These are phyloP conservation scores for Solea senegalensis DNA, from an alignment of 2,113 vertebrate species.

Conservation along the genomic window DNA sequence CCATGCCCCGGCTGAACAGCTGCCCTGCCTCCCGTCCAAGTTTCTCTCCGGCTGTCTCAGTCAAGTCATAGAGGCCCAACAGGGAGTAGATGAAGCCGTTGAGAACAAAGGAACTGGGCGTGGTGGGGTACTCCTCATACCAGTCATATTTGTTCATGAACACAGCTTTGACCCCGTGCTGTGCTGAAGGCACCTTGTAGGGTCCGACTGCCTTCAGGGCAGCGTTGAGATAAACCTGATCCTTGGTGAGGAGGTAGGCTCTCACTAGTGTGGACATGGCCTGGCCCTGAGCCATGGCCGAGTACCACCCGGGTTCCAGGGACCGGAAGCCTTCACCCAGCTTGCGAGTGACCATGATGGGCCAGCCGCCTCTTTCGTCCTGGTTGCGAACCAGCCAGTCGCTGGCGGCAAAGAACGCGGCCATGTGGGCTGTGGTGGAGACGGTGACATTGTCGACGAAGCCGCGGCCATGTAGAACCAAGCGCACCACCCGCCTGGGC, in stretches of 20 bases:
- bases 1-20: constrained; percentile 92
- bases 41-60: constrained; percentile 91
- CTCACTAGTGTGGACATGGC: constrained; percentile 96
- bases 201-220: constrained; percentile 91
- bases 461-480: constrained; percentile 87
- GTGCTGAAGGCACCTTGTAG: constrained; percentile 89
- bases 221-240: constrained; percentile 87
- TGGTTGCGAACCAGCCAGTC: constrained; percentile 95
- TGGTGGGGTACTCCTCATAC: constrained; percentile 98
- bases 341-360: constrained; percentile 96
- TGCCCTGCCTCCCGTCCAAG: constrained; percentile 86
- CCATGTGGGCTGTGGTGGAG: constrained; percentile 93
- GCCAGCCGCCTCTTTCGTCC: constrained; percentile 95
- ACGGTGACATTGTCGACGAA: constrained; percentile 93
- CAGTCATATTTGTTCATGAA: constrained; percentile 96
- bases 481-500: constrained; percentile 88
- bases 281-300: constrained; percentile 98
- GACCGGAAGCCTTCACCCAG: constrained; percentile 93
- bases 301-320: constrained; percentile 98
- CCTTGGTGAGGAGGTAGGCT: constrained; percentile 92
- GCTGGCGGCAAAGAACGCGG: constrained; percentile 94
- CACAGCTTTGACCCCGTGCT: constrained; percentile 92
- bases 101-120: constrained; percentile 95
- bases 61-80: constrained; percentile 93
- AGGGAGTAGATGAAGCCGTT: constrained; percentile 98